Conservation (phyloP, 2,797 vertebrate genomes). For the Vultur gryphus region DNA sequence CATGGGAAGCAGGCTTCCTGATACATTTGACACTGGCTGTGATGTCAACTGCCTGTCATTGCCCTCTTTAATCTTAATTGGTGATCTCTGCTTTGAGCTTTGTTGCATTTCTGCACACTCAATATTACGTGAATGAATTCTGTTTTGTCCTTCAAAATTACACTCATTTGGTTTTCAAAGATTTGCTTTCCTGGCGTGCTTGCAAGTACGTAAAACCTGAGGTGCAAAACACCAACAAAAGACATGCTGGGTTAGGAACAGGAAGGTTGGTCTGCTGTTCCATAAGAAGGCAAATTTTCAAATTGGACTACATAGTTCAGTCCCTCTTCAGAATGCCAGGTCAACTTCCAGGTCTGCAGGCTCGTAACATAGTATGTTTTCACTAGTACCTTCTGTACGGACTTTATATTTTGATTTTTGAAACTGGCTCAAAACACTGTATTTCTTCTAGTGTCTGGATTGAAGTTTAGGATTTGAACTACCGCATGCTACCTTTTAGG, state of each 20-base stretch:
- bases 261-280: background rate
- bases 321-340: background rate
- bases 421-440: background rate
- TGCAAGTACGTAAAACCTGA: background rate
- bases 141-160: background rate
- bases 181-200: background rate
- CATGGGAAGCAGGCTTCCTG: conserved; percentile 49
- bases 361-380: background rate
- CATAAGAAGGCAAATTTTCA: background rate
- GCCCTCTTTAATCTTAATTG: background rate
- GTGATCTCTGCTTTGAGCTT: background rate
- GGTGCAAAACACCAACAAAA: background rate
- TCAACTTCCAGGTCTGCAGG: background rate
- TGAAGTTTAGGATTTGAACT: background rate
- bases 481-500: background rate
- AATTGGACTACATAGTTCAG: background rate
- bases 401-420: background rate
- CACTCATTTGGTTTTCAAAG: background rate
- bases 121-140: background rate
- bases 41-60: conserved; percentile 9
- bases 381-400: accelerated
- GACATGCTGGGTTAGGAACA: background rate
- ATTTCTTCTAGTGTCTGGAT: background rate
- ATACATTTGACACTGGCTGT: conserved; percentile 10
- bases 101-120: background rate